Evolutionary conservation across 2,888 invertebrate genomes (phyloP), one percentile per base, ranked within the genome.

Genomic region (Zaprionus lineosus): DNA sequence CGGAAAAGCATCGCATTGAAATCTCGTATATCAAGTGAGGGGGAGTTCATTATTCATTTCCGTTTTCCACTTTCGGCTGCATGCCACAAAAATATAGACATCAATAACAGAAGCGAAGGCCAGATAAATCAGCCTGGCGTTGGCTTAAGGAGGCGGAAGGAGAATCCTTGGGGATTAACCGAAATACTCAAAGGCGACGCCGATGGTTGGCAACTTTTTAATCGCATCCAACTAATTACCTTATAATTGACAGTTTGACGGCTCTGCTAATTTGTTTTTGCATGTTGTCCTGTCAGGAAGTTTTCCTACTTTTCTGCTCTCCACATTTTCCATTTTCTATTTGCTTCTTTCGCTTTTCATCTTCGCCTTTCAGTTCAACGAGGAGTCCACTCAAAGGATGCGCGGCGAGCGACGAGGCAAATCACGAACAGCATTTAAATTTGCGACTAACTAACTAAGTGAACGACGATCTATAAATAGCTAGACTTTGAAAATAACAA

Each of bases 1-100:
- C 81, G 83, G 86, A 84, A 84, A 87, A 84, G 74, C 83, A 65
- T 86, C 86, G 82, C 67, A 78, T 73, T 65, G 75, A 77, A 69
- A 82, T 76, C 74, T 74, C 73, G 63, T 68, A 74, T 73, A 76
- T 74, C 70, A 76, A n/a, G 65, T 74, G 74, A 48, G 28, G 68
- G 70, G 64, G 63, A 66, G 77, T 75, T 75, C 77, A 82, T 82
- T 74, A 66, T 72, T 47, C 66, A 2, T 39, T 31, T 34, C 47
- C 31, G 28, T 12, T n/a, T n/a, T n/a, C n/a, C n/a, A n/a, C 24
- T 24, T 8, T 24, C 24, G n/a, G 24, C 8, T 4, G 24, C 24
- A 26, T 37, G 18, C 19, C 37, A 37, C 37, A 18, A 14, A 34
- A 41, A 41, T 26, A 4, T 16, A 41, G 9, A 16, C 43, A 43